These are phyloP conservation scores for Panurus biarmicus DNA, from an alignment of 2,113 vertebrate species.

Conservation along the genomic window DNA sequence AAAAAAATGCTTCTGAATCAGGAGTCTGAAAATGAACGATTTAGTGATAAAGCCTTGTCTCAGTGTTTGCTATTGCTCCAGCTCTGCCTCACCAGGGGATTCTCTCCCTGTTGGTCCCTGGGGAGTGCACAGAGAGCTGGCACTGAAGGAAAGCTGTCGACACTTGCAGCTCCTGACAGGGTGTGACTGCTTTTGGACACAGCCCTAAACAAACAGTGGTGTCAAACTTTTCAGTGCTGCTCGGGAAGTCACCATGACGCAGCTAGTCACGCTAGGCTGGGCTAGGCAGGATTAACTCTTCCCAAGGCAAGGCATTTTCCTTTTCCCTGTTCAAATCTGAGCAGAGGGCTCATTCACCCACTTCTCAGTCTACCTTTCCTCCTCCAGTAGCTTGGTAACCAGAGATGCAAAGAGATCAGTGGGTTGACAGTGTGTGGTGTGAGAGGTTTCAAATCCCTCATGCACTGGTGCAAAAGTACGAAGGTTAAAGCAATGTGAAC, in stretches of 20 bases:
- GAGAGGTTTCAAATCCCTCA: neutral
- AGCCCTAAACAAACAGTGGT: neutral
- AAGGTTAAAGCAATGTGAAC: neutral
- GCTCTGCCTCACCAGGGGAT: neutral
- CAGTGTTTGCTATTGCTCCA: neutral
- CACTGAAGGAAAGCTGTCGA: neutral
- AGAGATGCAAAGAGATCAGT: neutral
- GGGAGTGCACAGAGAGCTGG: neutral
- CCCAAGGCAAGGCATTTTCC: neutral
- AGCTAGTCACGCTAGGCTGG: neutral
- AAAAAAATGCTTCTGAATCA: neutral
- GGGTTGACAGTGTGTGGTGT: fast-evolving
- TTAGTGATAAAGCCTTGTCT: neutral
- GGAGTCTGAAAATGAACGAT: neutral
- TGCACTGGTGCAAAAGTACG: neutral
- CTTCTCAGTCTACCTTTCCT: neutral
- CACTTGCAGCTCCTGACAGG: neutral
- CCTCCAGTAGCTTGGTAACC: neutral
- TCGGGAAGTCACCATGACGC: neutral
- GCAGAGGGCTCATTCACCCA: neutral
- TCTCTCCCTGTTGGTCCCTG: neutral
- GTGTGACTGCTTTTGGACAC: neutral
- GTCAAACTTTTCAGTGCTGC: neutral
- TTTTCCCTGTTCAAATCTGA: neutral
- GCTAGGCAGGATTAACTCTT: neutral